phyloP scores from a whole-genome alignment of 2,113 vertebrate genomes.

The Erythrocercus mccallii region DNA sequence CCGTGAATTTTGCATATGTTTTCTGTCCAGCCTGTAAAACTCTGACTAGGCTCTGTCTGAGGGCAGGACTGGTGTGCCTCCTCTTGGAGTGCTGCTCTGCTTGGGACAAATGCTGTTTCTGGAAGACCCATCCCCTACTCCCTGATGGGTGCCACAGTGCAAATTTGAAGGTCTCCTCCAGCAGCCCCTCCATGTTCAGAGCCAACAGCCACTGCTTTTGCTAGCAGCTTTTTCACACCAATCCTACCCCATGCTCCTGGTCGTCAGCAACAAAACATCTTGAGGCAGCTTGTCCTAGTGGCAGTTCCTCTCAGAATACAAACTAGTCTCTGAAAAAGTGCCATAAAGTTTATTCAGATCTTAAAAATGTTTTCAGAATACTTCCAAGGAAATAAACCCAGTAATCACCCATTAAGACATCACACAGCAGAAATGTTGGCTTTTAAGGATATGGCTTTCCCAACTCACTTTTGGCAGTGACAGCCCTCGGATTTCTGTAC shows the following conservation, averaged over 20 bases:
- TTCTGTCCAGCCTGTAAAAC: neutral
- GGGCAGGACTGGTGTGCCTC: neutral
- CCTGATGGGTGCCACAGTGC: neutral
- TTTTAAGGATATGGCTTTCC: neutral
- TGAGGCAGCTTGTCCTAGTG: neutral
- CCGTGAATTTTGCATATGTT: neutral
- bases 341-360: neutral
- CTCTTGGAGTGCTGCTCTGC: neutral
- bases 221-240: neutral
- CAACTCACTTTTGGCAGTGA: neutral
- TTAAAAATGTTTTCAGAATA: neutral
- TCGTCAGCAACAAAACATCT: neutral
- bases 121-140: neutral
- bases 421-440: neutral
- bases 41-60: neutral
- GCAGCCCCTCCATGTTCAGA: neutral
- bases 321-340: neutral
- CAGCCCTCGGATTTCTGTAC: neutral
- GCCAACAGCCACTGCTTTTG: neutral
- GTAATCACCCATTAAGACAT: neutral
- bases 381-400: constrained; percentile 8
- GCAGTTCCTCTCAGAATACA: neutral
- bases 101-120: neutral
- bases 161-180: neutral
- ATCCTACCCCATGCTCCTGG: neutral